Evolutionary conservation across 2,888 invertebrate genomes (phyloP).

Genomic region (Dyspetes luteomarginatus): DNA sequence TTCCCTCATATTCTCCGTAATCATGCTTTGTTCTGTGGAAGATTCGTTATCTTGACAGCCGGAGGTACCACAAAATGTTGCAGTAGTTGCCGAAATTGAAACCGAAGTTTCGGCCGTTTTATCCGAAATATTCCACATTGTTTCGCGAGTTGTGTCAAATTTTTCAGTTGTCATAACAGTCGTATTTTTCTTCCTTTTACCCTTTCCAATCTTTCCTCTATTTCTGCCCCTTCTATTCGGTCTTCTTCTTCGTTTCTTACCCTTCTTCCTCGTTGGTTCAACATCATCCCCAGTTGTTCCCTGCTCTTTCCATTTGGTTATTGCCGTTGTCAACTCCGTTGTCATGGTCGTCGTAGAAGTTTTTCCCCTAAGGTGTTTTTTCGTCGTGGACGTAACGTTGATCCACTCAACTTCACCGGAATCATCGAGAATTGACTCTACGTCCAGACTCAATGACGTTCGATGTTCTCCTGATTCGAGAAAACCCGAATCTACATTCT

Average conservation of each 20-base stretch:
- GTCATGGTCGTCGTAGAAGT: not conserved
- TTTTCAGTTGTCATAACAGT: constrained; percentile 14
- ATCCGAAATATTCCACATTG: no score
- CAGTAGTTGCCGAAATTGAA: not conserved
- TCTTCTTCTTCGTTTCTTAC: constrained; percentile 26
- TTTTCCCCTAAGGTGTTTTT: constrained; percentile 7
- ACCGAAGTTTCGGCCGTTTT: not conserved
- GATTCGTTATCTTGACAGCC: constrained; percentile 1
- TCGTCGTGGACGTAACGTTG: constrained; percentile 7
- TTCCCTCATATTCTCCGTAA: not conserved
- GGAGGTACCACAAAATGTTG: not conserved
- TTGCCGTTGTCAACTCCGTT: constrained; percentile 20
- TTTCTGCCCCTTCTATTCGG: constrained; percentile 20
- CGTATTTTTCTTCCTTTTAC: constrained; percentile 49
- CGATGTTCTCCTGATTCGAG: constrained; percentile 59
- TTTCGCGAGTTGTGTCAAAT: not conserved
- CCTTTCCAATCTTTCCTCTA: constrained; percentile 34
- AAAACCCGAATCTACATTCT: constrained; percentile 68
- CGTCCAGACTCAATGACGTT: not conserved
- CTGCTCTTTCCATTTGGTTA: no score
- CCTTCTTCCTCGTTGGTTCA: constrained; percentile 8
- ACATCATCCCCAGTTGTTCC: no score
- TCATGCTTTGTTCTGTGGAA: not conserved
- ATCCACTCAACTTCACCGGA: constrained; percentile 32
- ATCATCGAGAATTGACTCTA: constrained; percentile 4